Evolutionary conservation across 1,140 invertebrate genomes (phyloP).

Genomic region (Bombus confusus): DNA sequence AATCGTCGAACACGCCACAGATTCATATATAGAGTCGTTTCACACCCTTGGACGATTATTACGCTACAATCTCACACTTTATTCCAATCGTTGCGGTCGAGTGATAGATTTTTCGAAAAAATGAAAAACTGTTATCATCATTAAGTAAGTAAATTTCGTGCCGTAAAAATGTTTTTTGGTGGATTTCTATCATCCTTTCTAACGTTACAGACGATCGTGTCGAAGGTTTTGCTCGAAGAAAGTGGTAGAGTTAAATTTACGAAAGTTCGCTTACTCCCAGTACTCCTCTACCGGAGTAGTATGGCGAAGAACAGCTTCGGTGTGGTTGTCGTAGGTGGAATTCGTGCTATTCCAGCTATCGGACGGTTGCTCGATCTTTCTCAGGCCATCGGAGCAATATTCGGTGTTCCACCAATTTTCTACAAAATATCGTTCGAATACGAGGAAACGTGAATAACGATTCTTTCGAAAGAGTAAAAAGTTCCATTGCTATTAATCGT

Average conservation of each 20-base stretch:
- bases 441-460: too few species aligned
- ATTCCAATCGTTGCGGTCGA: too few species aligned
- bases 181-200: too few species aligned
- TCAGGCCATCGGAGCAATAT: conserved; percentile 77
- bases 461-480: background rate
- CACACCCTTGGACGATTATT: too few species aligned
- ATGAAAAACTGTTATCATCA: too few species aligned
- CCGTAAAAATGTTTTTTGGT: too few species aligned
- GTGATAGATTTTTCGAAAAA: too few species aligned
- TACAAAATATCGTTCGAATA: conserved; percentile 64
- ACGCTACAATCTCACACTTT: too few species aligned
- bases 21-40: background rate
- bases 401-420: conserved; percentile 85
- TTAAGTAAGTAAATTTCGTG: too few species aligned
- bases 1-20: conserved; percentile 38
- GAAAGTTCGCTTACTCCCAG: conserved; percentile 83
- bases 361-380: conserved; percentile 23
- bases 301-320: conserved; percentile 52
- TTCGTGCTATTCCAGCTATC: conserved; percentile 14
- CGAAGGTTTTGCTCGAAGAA: background rate
- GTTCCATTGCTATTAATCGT: background rate
- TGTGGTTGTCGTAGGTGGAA: background rate
- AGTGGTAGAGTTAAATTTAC: background rate
- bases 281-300: conserved; percentile 86
- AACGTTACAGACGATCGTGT: background rate